phyloP scores from a whole-genome alignment of 2,113 vertebrate species.

The Urocolius indicus region DNA sequence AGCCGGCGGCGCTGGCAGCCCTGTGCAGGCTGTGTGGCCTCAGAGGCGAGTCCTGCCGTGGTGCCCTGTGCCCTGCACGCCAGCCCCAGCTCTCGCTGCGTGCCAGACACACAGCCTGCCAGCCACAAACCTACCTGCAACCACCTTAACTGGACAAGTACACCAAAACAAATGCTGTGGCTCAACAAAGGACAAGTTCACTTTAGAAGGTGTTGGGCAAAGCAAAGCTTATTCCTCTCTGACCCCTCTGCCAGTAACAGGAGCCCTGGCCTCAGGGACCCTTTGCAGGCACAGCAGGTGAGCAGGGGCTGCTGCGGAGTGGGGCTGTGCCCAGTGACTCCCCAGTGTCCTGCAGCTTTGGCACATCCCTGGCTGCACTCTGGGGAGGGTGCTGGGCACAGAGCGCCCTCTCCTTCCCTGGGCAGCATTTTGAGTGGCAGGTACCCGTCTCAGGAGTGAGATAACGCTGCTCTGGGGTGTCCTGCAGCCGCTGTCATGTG shows the following conservation, averaged over 20 bases:
- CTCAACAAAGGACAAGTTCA: not conserved
- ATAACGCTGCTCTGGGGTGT: not conserved
- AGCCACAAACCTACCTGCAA: too few relatives aligned
- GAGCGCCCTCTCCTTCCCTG: not conserved
- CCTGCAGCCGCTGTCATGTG: slow-evolving; percentile 87
- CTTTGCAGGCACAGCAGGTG: too few relatives aligned
- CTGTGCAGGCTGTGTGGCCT: slow-evolving; percentile 88
- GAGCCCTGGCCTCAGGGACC: too few relatives aligned
- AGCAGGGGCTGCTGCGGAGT: too few relatives aligned
- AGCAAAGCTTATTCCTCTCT: not conserved
- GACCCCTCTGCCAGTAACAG: not conserved
- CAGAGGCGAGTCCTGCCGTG: slow-evolving; percentile 75
- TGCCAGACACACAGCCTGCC: too few relatives aligned
- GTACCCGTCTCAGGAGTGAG: fast-evolving
- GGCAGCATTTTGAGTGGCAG: not conserved
- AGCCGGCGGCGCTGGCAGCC: slow-evolving; percentile 86
- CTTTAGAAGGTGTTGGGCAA: not conserved
- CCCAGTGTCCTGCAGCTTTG: too few relatives aligned
- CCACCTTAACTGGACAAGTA: not conserved
- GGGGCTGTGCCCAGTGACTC: too few relatives aligned
- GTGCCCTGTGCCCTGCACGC: not conserved
- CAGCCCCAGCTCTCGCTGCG: too few relatives aligned
- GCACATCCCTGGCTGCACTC: not conserved
- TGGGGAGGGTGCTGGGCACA: not conserved
- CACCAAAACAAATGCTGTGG: not conserved